Conservation (phyloP, 2,888 invertebrate species). For the Nysson spinosus region DNA sequence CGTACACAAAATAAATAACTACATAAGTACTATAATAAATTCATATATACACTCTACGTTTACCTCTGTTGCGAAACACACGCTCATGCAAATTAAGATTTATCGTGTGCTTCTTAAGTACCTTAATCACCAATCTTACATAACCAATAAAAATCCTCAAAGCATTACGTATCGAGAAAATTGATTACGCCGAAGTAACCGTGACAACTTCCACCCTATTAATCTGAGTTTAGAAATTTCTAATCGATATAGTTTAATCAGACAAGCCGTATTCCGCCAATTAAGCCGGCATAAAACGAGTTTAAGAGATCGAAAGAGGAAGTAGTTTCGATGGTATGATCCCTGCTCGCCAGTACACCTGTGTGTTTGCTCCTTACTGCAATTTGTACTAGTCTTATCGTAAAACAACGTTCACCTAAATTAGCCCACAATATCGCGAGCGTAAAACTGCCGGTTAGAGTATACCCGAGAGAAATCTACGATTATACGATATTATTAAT, state of each 20-base stretch:
- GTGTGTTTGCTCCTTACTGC: background rate
- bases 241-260: constrained; percentile 24
- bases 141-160: background rate
- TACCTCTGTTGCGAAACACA: no score
- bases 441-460: no score
- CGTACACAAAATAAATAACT: no score
- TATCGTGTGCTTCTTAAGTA: no score
- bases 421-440: background rate
- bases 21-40: no score
- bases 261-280: constrained; percentile 26
- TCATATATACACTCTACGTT: no score
- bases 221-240: no score
- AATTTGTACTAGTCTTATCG: constrained; percentile 15
- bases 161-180: constrained; percentile 6
- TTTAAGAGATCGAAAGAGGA: constrained; percentile 39
- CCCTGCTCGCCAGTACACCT: constrained; percentile 24
- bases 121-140: no score
- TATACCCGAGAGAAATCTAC: no score
- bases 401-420: background rate
- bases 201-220: constrained; percentile 30
- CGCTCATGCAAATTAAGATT: no score
- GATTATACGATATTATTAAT: no score
- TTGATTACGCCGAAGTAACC: constrained; percentile 8
- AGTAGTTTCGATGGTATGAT: constrained; percentile 34
- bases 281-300: constrained; percentile 46